Evolutionary conservation across 2,797 vertebrate genomes (phyloP).

Genomic region (Pangasius sanitwongsei): DNA sequence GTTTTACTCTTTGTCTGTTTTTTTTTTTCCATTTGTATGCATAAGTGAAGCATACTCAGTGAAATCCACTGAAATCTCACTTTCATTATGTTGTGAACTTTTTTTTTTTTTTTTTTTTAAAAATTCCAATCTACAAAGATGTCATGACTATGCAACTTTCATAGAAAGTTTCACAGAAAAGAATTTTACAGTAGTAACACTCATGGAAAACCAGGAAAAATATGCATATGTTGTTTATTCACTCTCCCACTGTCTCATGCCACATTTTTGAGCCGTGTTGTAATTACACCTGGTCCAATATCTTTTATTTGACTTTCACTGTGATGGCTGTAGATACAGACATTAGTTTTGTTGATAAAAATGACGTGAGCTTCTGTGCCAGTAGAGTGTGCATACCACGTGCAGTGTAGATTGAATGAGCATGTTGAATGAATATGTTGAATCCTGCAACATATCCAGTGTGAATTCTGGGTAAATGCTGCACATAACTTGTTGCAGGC

Average conservation of each 20-base stretch:
- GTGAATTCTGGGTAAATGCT: not conserved
- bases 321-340: not conserved
- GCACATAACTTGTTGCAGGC: not conserved
- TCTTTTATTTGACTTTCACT: slow-evolving; percentile 15
- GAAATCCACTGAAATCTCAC: not conserved
- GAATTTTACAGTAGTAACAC: not conserved
- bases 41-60: not conserved
- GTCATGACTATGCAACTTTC: not conserved
- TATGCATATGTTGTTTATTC: not conserved
- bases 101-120: not conserved
- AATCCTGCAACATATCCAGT: not conserved
- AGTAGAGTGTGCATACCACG: not conserved
- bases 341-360: not conserved
- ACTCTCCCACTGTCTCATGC: not conserved
- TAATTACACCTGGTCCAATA: not conserved
- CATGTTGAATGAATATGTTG: not conserved
- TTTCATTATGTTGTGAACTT: not conserved
- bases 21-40: not conserved
- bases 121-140: not conserved
- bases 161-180: not conserved
- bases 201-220: not conserved
- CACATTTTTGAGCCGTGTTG: not conserved
- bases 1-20: not conserved
- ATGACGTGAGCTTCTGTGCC: not conserved
- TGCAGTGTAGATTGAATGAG: not conserved